These are phyloP conservation scores for Sarcophilus harrisii DNA, from an alignment of 2,797 vertebrate species.

Conservation along the genomic window DNA sequence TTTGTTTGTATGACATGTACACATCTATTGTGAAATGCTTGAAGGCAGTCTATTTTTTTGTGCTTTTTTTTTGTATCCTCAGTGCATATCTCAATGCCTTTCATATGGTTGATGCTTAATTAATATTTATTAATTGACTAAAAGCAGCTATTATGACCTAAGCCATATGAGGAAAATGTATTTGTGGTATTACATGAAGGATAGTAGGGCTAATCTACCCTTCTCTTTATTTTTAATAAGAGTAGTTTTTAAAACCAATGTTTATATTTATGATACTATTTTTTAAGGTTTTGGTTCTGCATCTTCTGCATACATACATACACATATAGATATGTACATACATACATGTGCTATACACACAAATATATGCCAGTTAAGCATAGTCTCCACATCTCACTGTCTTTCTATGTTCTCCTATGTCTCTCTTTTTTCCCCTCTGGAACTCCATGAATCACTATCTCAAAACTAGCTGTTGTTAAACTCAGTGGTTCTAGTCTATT, in stretches of 20 bases:
- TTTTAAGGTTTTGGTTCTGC: conserved; percentile 33
- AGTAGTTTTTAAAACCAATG: neutral
- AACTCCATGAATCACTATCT: conserved; percentile 56
- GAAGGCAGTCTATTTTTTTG: neutral
- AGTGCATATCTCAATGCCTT: neutral
- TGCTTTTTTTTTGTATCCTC: neutral
- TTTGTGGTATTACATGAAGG: conserved; percentile 62
- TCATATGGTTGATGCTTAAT: neutral
- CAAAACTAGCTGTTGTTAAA: conserved; percentile 48
- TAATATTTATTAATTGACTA: conserved; percentile 33
- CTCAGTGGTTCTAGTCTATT: conserved; percentile 39
- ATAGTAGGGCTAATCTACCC: neutral
- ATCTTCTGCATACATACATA: conserved; percentile 2
- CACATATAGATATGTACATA: too few relatives aligned
- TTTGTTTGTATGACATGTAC: neutral
- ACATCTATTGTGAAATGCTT: neutral
- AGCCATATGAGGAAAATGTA: conserved; percentile 52
- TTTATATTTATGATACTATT: conserved; percentile 19
- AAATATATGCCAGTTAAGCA: neutral
- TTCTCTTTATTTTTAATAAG: neutral
- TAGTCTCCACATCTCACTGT: conserved; percentile 23
- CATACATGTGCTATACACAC: too few relatives aligned
- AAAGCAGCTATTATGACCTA: conserved; percentile 42
- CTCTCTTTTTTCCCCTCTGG: conserved; percentile 31
- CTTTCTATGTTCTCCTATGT: conserved; percentile 38